Evolutionary conservation across 2,888 invertebrate species (phyloP), one percentile per base, ranked within the genome.

Genomic region (Leucania comma): DNA sequence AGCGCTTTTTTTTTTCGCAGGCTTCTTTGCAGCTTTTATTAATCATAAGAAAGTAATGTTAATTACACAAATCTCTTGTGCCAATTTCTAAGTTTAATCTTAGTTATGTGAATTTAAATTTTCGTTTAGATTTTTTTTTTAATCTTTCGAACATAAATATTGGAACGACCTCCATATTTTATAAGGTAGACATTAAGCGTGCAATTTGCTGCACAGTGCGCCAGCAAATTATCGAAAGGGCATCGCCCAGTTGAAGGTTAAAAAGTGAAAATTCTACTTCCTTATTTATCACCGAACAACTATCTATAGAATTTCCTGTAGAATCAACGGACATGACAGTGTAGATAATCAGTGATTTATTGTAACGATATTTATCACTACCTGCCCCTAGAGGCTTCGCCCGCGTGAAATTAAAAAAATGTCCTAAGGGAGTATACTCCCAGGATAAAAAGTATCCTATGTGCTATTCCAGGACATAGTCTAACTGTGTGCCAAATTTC

Each of bases 161-260:
- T 14, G 14, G 17, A 48, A 24, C 22, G 50, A 51, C 79, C 75
- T 78, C 29, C 35, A 53, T 59, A 58, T 54, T 67, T 57, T 70
- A 70, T 62, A 59, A 58, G 54, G 35, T 29, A 24, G 51, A 63
- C 26, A 58, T 56, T 58, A 56, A 61, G 22, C 67, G 74, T 64
- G 42, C 67, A 80, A 71, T 51, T 83, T 57, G 53, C 72, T 62
- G 57, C 50, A 26, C 48, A 60, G 22, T 77, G 78, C 50, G 61
- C 35, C 54, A 32, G 68, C 66, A 71, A 69, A 72, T 77, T 75
- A 67, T 42, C 20, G 48, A 78, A 82, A 82, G 84, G 73, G 76
- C 86, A 83, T 62, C 54, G 78, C 9, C 58, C 72, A 57, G n/a
- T 46, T 59, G 78, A 84, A 84, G 84, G 85, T 72, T 62, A 17